Conservation (phyloP, 2,113 vertebrate genomes). For the Zosterops hypoxanthus region DNA sequence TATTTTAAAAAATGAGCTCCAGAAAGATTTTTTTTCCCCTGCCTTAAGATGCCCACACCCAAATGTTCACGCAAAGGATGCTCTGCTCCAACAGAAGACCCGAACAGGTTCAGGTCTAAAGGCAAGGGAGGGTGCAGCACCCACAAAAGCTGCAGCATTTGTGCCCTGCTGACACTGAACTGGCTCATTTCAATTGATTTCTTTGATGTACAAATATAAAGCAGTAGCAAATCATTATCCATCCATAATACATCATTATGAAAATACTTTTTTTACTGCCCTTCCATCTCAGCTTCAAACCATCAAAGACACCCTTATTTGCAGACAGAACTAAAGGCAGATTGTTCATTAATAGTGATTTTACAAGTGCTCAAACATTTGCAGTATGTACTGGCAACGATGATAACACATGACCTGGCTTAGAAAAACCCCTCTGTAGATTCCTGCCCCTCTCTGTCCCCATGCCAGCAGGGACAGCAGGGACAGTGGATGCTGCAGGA, state of each 20-base stretch:
- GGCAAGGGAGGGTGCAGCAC: not conserved
- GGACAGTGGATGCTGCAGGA: not conserved
- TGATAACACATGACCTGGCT: not conserved
- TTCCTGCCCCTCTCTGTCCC: not conserved
- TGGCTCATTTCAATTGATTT: not conserved
- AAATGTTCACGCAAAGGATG: not conserved
- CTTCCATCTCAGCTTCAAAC: not conserved
- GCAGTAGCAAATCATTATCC: not conserved
- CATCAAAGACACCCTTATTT: not conserved
- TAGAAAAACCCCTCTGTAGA: too few relatives aligned
- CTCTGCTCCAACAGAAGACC: not conserved
- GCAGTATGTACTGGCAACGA: not conserved
- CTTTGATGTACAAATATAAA: not conserved
- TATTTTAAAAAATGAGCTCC: not conserved
- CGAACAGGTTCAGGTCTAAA: not conserved
- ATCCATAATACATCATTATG: not conserved
- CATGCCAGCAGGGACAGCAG: not conserved
- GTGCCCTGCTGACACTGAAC: not conserved
- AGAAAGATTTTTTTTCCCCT: not conserved
- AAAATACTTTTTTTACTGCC: not conserved
- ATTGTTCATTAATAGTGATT: not conserved
- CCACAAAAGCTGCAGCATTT: not conserved
- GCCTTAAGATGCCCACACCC: not conserved
- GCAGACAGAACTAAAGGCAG: not conserved
- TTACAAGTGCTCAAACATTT: not conserved